These are phyloP conservation scores for Aphodius granarius DNA, from an alignment of 2,888 invertebrate species.

Conservation along the genomic window DNA sequence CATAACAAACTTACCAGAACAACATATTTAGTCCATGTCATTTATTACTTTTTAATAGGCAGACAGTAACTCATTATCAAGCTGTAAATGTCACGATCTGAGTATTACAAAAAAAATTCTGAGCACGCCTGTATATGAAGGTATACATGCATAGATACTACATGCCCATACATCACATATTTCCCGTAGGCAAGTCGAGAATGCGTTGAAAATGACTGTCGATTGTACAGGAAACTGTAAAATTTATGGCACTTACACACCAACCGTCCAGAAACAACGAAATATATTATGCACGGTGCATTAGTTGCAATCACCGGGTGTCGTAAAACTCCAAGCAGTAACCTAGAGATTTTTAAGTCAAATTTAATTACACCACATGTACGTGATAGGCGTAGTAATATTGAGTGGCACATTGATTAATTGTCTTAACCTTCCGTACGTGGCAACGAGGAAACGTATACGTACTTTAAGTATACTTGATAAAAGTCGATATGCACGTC, in stretches of 20 bases:
- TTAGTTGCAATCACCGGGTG: constrained; percentile 12
- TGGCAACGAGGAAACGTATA: not conserved
- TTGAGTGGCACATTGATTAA: constrained; percentile 8
- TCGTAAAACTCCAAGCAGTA: constrained; percentile 6
- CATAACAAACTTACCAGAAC: no score
- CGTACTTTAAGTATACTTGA: not conserved
- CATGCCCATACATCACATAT: not conserved
- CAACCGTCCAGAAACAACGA: not conserved
- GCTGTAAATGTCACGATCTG: not conserved
- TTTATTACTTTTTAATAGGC: not conserved
- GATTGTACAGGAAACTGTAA: not conserved
- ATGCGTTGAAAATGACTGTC: not conserved
- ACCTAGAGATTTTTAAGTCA: constrained; percentile 11
- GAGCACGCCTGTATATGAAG: not conserved
- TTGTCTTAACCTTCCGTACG: constrained; percentile 14
- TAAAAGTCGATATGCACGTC: not conserved
- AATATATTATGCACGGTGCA: not conserved
- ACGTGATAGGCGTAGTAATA: constrained; percentile 12
- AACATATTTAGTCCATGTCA: no score
- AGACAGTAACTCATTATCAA: not conserved
- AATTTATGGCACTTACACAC: not conserved
- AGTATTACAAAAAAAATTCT: not conserved
- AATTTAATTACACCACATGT: constrained; percentile 4
- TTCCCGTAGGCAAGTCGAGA: not conserved
- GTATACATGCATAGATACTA: not conserved